Conservation (phyloP, 2,888 invertebrate species). For the Parelbella ahira region DNA sequence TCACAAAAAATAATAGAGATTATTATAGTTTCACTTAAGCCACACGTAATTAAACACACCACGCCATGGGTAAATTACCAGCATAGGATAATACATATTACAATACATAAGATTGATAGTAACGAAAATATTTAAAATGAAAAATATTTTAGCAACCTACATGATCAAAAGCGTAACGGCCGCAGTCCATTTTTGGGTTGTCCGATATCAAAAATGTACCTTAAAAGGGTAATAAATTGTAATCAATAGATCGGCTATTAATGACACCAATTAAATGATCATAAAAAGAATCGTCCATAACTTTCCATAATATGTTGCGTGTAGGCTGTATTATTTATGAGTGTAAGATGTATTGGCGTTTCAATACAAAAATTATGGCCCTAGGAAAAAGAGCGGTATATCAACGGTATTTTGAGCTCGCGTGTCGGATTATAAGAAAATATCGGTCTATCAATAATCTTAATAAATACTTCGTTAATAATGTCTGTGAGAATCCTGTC, state of each 20-base stretch:
- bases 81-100: too few species aligned
- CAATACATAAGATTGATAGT: too few species aligned
- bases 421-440: constrained; percentile 25
- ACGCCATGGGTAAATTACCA: too few species aligned
- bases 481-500: constrained; percentile 23
- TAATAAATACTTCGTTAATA: constrained; percentile 24
- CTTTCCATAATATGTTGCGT: constrained; percentile 23
- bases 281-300: constrained; percentile 41
- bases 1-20: too few species aligned
- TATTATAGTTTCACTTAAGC: too few species aligned
- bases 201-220: too few species aligned
- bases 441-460: constrained; percentile 25
- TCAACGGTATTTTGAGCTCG: constrained; percentile 24
- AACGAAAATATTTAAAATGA: too few species aligned
- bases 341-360: constrained; percentile 20
- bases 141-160: too few species aligned
- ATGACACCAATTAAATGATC: constrained; percentile 65
- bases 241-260: constrained; percentile 57
- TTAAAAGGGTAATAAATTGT: constrained; percentile 51
- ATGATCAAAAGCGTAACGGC: too few species aligned
- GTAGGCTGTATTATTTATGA: constrained; percentile 16
- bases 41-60: too few species aligned
- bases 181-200: too few species aligned
- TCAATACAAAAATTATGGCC: constrained; percentile 24
- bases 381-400: constrained; percentile 18